phyloP scores from a whole-genome alignment of 2,888 invertebrate genomes.

The Scaptomyza reducta region DNA sequence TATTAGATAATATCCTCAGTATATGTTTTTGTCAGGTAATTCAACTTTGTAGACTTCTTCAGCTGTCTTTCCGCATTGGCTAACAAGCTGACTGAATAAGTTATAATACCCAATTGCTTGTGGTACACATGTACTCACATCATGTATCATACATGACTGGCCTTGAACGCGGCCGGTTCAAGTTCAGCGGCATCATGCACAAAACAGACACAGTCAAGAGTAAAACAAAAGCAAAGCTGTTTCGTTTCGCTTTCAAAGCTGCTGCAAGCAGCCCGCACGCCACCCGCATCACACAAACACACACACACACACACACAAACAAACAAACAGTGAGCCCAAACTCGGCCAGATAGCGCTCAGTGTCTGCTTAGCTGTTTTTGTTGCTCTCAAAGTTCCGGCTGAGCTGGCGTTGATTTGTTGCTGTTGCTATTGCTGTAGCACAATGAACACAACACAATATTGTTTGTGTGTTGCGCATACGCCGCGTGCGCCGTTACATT shows the following conservation, averaged over 20 bases:
- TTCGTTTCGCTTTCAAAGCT: conserved; percentile 54
- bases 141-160: conserved; percentile 43
- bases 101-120: conserved; percentile 27
- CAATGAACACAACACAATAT: conserved; percentile 50
- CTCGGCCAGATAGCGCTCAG: conserved; percentile 52
- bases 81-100: conserved; percentile 4
- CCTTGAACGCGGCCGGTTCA: conserved; percentile 77
- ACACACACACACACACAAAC: background rate
- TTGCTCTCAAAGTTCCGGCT: conserved; percentile 69
- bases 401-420: conserved; percentile 43
- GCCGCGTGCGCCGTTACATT: conserved; percentile 62
- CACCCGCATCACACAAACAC: conserved; percentile 46
- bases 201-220: conserved; percentile 1
- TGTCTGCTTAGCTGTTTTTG: conserved; percentile 30
- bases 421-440: conserved; percentile 26
- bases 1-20: too few relatives aligned
- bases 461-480: conserved; percentile 62
- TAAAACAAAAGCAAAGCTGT: conserved; percentile 58
- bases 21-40: too few relatives aligned
- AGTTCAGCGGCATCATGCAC: conserved; percentile 70
- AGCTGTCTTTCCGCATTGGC: background rate
- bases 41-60: background rate
- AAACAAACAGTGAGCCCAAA: conserved; percentile 14
- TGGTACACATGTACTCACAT: conserved; percentile 43
- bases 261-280: conserved; percentile 49